Evolutionary conservation across 2,113 vertebrate genomes (phyloP), one percentile per base, ranked within the genome.

Genomic region (Marmota flaviventris): DNA sequence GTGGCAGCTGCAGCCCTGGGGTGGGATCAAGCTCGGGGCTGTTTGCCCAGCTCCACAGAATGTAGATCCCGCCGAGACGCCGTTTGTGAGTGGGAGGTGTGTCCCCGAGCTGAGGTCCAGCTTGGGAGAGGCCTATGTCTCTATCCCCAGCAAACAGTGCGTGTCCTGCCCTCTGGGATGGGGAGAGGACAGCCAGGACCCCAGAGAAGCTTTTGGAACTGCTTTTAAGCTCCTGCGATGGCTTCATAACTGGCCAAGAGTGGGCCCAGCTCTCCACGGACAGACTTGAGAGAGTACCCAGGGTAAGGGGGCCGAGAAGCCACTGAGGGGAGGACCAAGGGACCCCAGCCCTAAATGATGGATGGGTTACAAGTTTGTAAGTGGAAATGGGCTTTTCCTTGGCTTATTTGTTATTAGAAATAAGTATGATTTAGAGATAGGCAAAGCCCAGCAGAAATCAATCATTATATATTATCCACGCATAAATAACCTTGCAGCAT

Each of bases 371-470:
- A 20, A 61, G 53, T 78, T 61, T 69, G 0, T 85, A 75, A 69
- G 53, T 82, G 53, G 83, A 87, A 95, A 63, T 89, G 61, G 1
- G 25, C n/a, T 77, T 85, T 58, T 84, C 86, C 73, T 82, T 39
- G 75, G 85, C 73, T 94, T 18, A 25, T 58, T 92, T 90, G 42
- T 85, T 75, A 95, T 91, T 37, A 89, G 61, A 82, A 78, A 72
- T 73, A n/a, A 29, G 82, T 85, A 34, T 73, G 29, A 96, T 51
- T 95, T 63, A 70, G 72, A 95, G 89, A 53, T 65, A 27, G 78
- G 90, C 63, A 84, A 5, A 81, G 42, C n/a, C 83, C 53, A 53
- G 56, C 61, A 45, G 77, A 83, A 93, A 81, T 85, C 86, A 94
- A 39, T 34, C 20, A 13, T 45, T 75, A 7, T 70, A 5, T 79